Base-by-base conservation (phyloP, 2,113 vertebrate species). In the Aramus guarauna region DNA sequence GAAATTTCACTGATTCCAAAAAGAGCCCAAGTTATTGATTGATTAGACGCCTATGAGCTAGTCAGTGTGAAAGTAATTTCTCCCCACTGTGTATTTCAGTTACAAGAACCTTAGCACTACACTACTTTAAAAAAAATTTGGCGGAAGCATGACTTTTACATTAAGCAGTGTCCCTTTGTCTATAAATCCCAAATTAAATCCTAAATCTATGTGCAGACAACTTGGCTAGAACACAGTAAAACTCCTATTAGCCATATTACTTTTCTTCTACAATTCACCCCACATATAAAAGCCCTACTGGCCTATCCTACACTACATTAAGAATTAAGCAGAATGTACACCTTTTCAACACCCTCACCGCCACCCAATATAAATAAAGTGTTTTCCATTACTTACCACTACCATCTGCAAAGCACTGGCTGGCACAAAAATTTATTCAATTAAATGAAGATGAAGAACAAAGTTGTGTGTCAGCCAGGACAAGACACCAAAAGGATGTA, bases 401-500 rank as follows among this genome's bases (percentile, higher is more conserved):
- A 96, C 77, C 67, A 75, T 10, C 34, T 85, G 66, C 82, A 62
- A 94, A 85, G 83, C 48, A 62, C 96, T 98, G 95, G 96, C 98
- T 98, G 98, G 95, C 97, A 98, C 85, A 97, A 93, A 98, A 97
- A 93, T 98, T 98, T 98, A 96, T 91, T 97, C 97, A 77, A 43
- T 75, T 92, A 63, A 96, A 96, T 77, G 19, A 94, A 84, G 29
- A 76, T 2, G 43, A n/a, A 90, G 96, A 98, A 97, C 75, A 98
- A 98, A 97, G 22, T 97, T 96, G 74, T 96, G 87, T 97, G 97
- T 91, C 98, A 98, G 98, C 95, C 97, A 98, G 97, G 82, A 66
- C 81, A 97, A 96, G 91, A 97, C 98, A 98, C 98, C 98, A 98
- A 85, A 96, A 98, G 98, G 98, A 98, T 92, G 48, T 98, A 98